Percentiles rank a stretch among this genome's conserved stretches.
Evolutionary conservation across 1,140 invertebrate genomes (phyloP).

Genomic region (Callitettix versicolor): DNA sequence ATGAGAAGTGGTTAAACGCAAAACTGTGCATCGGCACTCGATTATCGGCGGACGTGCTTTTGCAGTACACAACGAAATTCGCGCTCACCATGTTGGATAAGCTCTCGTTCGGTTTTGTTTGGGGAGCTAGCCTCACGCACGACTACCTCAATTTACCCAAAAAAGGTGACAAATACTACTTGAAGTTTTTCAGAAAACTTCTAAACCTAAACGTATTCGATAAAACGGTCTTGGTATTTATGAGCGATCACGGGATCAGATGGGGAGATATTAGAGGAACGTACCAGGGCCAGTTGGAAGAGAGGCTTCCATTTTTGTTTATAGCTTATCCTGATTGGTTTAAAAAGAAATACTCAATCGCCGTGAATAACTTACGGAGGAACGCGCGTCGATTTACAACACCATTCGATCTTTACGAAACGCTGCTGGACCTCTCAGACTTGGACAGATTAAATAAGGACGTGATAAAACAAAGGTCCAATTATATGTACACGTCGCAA

Average conservation of each 20-base stretch:
- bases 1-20: slow-evolving; percentile 37
- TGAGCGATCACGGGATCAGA: slow-evolving; percentile 61
- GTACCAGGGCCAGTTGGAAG: slow-evolving; percentile 52
- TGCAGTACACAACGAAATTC: slow-evolving; percentile 26
- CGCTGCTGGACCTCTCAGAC: slow-evolving; percentile 48
- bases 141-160: slow-evolving; percentile 38
- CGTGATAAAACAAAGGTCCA: slow-evolving; percentile 24
- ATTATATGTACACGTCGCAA: slow-evolving; percentile 24
- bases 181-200: slow-evolving; percentile 29
- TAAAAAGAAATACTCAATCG: slow-evolving; percentile 35
- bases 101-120: slow-evolving; percentile 38
- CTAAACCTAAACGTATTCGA: slow-evolving; percentile 30
- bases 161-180: slow-evolving; percentile 34
- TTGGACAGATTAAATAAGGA: slow-evolving; percentile 30
- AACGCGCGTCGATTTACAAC: slow-evolving; percentile 45
- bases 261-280: slow-evolving; percentile 54
- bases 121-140: slow-evolving; percentile 40
- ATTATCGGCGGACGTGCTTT: slow-evolving; percentile 26
- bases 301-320: slow-evolving; percentile 54
- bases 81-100: slow-evolving; percentile 13
- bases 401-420: slow-evolving; percentile 52
- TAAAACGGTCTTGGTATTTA: slow-evolving; percentile 47
- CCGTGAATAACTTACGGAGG: slow-evolving; percentile 37
- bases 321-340: slow-evolving; percentile 49
- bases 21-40: slow-evolving; percentile 40